Conservation (phyloP, 2,113 vertebrate genomes). For the Hipposideros armiger region DNA sequence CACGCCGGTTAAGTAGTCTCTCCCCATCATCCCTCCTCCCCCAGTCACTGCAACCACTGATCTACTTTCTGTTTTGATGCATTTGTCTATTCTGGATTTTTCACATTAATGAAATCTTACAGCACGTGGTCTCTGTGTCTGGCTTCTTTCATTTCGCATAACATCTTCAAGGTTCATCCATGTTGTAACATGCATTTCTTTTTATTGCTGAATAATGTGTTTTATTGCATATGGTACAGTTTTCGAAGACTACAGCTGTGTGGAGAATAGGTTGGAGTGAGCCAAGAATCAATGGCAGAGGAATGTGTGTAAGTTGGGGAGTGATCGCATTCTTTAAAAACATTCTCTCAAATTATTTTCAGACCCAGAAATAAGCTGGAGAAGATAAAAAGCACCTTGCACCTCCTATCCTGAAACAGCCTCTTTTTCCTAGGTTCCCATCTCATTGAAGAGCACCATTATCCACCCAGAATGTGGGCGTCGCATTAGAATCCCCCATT, state of each 20-base stretch:
- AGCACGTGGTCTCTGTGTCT: background rate
- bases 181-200: background rate
- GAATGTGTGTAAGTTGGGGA: background rate
- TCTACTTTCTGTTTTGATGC: background rate
- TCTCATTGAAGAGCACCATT: background rate
- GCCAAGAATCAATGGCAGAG: background rate
- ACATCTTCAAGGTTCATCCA: constrained; percentile 3
- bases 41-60: background rate
- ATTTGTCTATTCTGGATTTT: constrained; percentile 29
- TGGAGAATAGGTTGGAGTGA: background rate
- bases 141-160: constrained; percentile 9
- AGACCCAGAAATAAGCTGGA: constrained; percentile 12
- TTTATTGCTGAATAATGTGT: constrained; percentile 15
- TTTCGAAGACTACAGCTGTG: constrained; percentile 27
- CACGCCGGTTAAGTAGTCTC: background rate
- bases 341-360: background rate
- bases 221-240: background rate
- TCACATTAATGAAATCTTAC: background rate
- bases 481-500: background rate
- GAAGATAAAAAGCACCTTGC: constrained; percentile 13
- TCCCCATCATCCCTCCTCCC: background rate
- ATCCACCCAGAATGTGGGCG: background rate
- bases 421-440: background rate
- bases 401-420: background rate
- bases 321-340: background rate